Evolutionary conservation across 2,797 vertebrate genomes (phyloP).

Genomic region (Hydrolagus colliei): DNA sequence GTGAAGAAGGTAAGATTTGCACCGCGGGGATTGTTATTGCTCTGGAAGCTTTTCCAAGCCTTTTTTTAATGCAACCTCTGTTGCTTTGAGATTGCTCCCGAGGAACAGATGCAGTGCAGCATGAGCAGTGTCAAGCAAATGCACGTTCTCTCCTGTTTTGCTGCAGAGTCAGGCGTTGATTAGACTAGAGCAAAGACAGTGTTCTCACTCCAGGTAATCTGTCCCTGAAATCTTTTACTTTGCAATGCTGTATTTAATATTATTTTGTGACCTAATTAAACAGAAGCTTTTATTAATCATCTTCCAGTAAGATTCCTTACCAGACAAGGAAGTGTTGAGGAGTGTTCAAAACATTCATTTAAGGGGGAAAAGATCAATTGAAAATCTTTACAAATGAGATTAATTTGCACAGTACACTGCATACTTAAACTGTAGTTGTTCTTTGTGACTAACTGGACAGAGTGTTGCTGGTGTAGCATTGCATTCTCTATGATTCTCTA

Average conservation of each 20-base stretch:
- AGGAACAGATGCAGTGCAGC: slow-evolving; percentile 21
- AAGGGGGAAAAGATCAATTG: not conserved
- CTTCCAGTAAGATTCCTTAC: not conserved
- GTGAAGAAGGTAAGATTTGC: slow-evolving; percentile 23
- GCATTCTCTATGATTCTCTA: not conserved
- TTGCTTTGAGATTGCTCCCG: slow-evolving; percentile 19
- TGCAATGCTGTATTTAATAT: not conserved
- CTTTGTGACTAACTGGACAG: not conserved
- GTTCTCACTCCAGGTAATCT: not conserved
- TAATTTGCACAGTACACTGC: not conserved
- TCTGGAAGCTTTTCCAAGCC: not conserved
- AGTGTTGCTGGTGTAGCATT: not conserved
- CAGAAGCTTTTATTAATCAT: not conserved
- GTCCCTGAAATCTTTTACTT: slow-evolving; percentile 5
- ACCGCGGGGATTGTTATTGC: not conserved
- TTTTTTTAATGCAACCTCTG: not conserved
- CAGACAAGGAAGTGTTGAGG: not conserved
- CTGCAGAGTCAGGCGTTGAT: slow-evolving; percentile 13
- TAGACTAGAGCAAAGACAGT: slow-evolving; percentile 19
- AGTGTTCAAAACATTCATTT: not conserved
- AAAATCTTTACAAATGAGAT: not conserved
- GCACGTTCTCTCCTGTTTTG: not conserved
- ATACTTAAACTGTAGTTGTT: not conserved
- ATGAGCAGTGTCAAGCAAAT: slow-evolving; percentile 14
- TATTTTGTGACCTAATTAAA: not conserved